Evolutionary conservation across 2,888 invertebrate genomes (phyloP), one percentile per base, ranked within the genome.

Genomic region (Pocota personata): DNA sequence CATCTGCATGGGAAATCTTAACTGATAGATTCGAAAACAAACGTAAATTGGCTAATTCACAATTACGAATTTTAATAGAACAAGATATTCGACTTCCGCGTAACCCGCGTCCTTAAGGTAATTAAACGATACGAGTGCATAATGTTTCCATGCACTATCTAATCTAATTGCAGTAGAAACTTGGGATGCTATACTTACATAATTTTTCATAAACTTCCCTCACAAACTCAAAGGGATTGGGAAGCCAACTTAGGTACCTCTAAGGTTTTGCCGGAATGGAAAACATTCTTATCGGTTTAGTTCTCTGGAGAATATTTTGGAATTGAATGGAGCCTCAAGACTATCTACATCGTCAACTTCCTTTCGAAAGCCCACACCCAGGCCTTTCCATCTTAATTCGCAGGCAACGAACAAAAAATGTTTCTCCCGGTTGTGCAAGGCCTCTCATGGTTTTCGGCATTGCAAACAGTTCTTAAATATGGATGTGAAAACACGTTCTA

Each of bases 11-110:
- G 55, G 43, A 69, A 12, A 57, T 69, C 4, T 16, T 69, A 16
- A 55, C 21, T 30, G 52, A 55, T 14, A 16, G 58, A 1, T 72
- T 35, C 12, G 6, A 72, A 4, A 58, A 72, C 6, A 48, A 57
- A 72, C 27, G 32, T 3, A 48, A 72, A 27, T 12, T 24, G 2
- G 24, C 4, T 4, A 24, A 24, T 4, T 32, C 43, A 3, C 72
- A 72, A 14, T 35, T 72, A 19, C 58, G 32, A 16, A 58, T 58
- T 12, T 16, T 58, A 14, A 46, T 72, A 12, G 58, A 72, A 12
- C 72, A 58, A 14, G 24, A 10, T 3, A 58, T n/a, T n/a, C n/a
- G 21, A 27, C 27, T 72, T 12, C 16, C 40, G 10, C 40, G 57
- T 43, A 43, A 57, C 55, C 55, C 2, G 27, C 10, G 8, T 30